phyloP scores from a whole-genome alignment of 2,797 vertebrate species.

The Paedocypris micromegethes region DNA sequence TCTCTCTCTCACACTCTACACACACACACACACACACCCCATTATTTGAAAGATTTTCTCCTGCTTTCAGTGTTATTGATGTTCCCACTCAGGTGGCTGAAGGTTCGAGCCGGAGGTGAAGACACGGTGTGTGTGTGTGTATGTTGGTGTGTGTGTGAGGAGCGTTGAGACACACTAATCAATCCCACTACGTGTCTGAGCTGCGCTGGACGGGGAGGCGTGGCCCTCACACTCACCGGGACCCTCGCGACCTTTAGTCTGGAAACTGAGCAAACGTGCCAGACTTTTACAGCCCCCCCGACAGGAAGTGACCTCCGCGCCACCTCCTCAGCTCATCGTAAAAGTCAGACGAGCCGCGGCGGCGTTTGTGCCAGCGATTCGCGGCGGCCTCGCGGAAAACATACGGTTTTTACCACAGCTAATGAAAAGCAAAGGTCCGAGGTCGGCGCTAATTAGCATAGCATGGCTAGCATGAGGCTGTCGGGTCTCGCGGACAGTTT shows the following conservation, averaged over 20 bases:
- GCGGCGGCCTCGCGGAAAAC: constrained; percentile 34
- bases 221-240: constrained; percentile 17
- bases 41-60: too few relatives aligned
- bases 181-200: too few relatives aligned
- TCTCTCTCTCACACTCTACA: too few relatives aligned
- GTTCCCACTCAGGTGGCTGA: too few relatives aligned
- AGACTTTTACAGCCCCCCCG: constrained; percentile 54
- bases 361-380: constrained; percentile 23
- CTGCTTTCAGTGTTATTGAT: too few relatives aligned
- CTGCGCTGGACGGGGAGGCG: background rate
- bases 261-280: constrained; percentile 52
- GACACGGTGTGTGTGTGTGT: too few relatives aligned
- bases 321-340: constrained; percentile 44
- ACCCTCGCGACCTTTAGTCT: constrained; percentile 56
- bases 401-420: constrained; percentile 25
- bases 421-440: constrained; percentile 37
- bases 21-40: too few relatives aligned
- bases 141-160: too few relatives aligned
- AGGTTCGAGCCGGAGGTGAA: too few relatives aligned
- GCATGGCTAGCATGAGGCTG: constrained; percentile 3
- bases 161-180: too few relatives aligned
- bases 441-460: constrained; percentile 35
- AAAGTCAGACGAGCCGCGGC: constrained; percentile 32
- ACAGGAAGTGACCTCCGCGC: constrained; percentile 52
- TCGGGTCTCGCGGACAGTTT: background rate